Percentiles rank a stretch among this genome's conserved stretches.
These are phyloP conservation scores for Gasterosteus aculeatus DNA, from an alignment of 2,113 vertebrate genomes.

Conservation along the genomic window DNA sequence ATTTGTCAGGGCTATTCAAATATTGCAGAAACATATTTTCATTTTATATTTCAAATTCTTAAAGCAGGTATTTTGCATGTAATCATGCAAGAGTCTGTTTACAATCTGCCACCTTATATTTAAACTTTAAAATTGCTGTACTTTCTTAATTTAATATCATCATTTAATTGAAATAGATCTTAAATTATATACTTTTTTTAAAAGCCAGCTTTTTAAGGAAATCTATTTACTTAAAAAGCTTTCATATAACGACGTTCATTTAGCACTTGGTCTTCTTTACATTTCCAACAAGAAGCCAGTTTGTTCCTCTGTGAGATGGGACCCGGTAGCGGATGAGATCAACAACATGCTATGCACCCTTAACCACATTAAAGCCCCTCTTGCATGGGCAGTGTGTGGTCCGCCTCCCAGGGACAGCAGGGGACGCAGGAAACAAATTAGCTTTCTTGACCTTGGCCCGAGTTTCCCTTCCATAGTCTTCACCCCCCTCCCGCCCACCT, in stretches of 20 bases:
- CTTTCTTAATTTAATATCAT: background rate
- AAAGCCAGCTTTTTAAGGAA: too few relatives aligned
- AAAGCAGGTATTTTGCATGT: background rate
- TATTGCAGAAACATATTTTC: background rate
- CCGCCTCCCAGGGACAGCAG: slow-evolving; percentile 72
- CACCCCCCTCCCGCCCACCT: slow-evolving; percentile 28
- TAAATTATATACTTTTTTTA: too few relatives aligned
- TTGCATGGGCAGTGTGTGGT: slow-evolving; percentile 81
- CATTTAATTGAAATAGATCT: too few relatives aligned
- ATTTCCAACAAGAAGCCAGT: background rate
- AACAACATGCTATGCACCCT: slow-evolving; percentile 62
- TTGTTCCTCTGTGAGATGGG: slow-evolving; percentile 42
- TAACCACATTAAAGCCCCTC: slow-evolving; percentile 76
- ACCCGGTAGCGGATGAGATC: slow-evolving; percentile 68
- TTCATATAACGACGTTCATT: background rate
- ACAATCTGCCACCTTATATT: background rate
- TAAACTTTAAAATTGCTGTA: background rate
- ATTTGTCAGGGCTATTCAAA: background rate
- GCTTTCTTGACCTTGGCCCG: slow-evolving; percentile 85
- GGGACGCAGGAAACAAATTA: slow-evolving; percentile 83
- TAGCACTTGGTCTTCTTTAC: background rate
- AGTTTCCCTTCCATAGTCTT: slow-evolving; percentile 74
- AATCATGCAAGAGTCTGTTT: background rate
- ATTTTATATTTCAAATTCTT: background rate
- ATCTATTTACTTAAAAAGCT: background rate